Evolutionary conservation across 1,140 invertebrate species (phyloP), one percentile per base, ranked within the genome.

Genomic region (Ladona fulva): DNA sequence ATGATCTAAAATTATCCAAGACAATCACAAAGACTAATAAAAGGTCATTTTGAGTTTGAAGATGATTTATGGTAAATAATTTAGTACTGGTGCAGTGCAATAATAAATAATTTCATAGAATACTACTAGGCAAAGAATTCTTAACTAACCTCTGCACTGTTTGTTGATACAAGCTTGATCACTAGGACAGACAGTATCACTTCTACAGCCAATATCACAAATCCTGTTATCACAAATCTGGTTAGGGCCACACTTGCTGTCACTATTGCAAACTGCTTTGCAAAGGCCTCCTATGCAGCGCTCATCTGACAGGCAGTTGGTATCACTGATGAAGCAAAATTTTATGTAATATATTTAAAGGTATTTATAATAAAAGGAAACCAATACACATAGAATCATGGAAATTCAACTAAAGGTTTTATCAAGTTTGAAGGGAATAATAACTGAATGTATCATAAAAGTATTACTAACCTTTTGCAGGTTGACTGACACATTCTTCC

Each of bases 191-290:
- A 91, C 89, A n/a, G 90, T 89, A 83, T 95, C 94, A 82, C 89
- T 93, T 44, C 94, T 88, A 83, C 94, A 96, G 22, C 94, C 94
- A 80, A 91, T 89, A 79, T 94, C 90, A 83, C 95, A 97, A 78
- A 96, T 87, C 80, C 95, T 89, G 80, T 93, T 94, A 83, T 93
- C 91, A 82, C 95, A 97, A 81, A 96, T 95, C 83, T 95, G 92
- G 81, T 93, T 92, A 0, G 89, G 83, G 42, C 88, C 88, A 82
- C 95, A 97, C 77, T 92, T 90, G 52, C 89, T 87, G 82, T 97
- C 94, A 77, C 90, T 94, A 83, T 94, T 96, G 81, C 94, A 96
- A 24, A 96, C 91, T 5, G 91, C 87, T 83, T 93, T 91, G 81
- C 95, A 96, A 24, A 92, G 88, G 44, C 93, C 93, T 52, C 89